Evolutionary conservation across 2,888 invertebrate genomes (phyloP).

Genomic region (Zootermopsis nevadensis): DNA sequence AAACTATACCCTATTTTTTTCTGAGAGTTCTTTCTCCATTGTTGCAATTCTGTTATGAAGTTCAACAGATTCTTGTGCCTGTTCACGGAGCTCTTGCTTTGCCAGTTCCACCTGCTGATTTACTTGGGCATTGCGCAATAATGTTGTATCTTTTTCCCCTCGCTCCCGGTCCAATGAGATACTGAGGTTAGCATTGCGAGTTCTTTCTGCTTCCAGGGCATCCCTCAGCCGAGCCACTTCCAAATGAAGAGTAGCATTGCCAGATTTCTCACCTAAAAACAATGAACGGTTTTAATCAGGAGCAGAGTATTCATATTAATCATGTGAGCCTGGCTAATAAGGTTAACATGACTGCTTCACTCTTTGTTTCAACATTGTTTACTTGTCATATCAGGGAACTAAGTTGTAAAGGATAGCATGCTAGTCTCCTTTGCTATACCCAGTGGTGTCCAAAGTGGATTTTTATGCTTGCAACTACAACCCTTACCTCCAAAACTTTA

Average conservation of each 20-base stretch:
- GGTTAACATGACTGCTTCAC: too few species aligned
- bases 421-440: too few species aligned
- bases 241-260: conserved; percentile 58
- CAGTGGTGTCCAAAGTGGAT: too few species aligned
- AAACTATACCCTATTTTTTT: conserved; percentile 64
- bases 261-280: conserved; percentile 57
- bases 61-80: conserved; percentile 74
- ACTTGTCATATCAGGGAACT: too few species aligned
- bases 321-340: too few species aligned
- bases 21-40: conserved; percentile 68
- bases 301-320: too few species aligned
- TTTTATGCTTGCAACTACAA: too few species aligned
- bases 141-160: conserved; percentile 79
- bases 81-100: conserved; percentile 77
- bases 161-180: conserved; percentile 67
- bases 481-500: too few species aligned
- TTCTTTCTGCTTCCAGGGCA: conserved; percentile 59
- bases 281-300: too few species aligned
- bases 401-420: too few species aligned
- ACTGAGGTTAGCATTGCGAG: conserved; percentile 53
- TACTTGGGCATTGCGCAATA: conserved; percentile 83
- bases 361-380: too few species aligned
- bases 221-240: conserved; percentile 59
- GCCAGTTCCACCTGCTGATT: conserved; percentile 83
- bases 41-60: conserved; percentile 68